Evolutionary conservation across 2,797 vertebrate genomes (phyloP).

Genomic region (Cirrhinus mrigala): DNA sequence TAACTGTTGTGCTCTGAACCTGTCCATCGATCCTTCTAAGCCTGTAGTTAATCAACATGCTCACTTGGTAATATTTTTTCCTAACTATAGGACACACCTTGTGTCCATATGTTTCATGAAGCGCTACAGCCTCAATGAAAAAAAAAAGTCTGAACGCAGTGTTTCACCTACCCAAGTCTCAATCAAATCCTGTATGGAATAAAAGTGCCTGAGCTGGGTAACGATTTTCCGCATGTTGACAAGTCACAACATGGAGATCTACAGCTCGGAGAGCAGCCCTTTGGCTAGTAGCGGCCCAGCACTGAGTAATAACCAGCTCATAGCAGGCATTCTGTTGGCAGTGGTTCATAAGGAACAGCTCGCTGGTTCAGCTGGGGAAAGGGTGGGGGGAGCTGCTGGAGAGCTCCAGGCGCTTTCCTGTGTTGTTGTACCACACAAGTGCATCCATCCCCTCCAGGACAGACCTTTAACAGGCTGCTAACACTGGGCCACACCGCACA

Average conservation of each 20-base stretch:
- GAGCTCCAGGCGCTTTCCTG: conserved; percentile 82
- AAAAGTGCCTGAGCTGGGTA: conserved; percentile 78
- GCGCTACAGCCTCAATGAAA: conserved; percentile 35
- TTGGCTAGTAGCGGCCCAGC: conserved; percentile 79
- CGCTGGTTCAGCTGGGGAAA: conserved; percentile 83
- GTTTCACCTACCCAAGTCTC: conserved; percentile 60
- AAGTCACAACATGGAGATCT: conserved; percentile 86
- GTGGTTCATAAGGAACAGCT: conserved; percentile 83
- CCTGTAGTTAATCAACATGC: neutral
- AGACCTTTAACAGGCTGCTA: conserved; percentile 83
- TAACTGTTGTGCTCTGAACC: neutral
- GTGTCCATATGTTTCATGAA: conserved; percentile 33
- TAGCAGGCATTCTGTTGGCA: conserved; percentile 83
- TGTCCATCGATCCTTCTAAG: conserved; percentile 41
- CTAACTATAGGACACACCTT: conserved; percentile 19
- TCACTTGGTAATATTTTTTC: conserved; percentile 11
- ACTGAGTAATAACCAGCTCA: conserved; percentile 84
- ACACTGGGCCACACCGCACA: conserved; percentile 72
- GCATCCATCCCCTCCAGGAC: conserved; percentile 83
- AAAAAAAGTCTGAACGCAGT: conserved; percentile 58
- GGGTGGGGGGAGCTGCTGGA: conserved; percentile 74
- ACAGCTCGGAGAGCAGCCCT: conserved; percentile 82
- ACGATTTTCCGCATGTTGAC: conserved; percentile 84
- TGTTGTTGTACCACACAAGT: conserved; percentile 86
- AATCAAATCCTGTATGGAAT: conserved; percentile 70